Base-by-base conservation (phyloP, 1,140 invertebrate genomes). In the Drosophila guanche region DNA sequence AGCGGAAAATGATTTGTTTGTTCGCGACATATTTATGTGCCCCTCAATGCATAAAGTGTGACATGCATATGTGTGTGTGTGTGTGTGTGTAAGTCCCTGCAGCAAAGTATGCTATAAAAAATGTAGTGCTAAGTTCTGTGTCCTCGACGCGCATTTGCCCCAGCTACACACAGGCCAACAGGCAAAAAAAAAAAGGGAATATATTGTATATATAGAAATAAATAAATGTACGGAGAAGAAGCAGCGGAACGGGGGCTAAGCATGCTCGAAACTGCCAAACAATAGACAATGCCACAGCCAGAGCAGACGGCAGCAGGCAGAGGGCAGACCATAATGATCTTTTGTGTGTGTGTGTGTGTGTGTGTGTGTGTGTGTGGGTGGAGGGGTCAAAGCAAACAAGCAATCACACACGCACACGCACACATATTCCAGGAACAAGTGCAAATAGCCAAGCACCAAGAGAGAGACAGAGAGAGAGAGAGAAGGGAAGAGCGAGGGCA, bases 111-210 rank as follows among this genome's bases (percentile, higher is more conserved):
- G 73, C 77, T 55, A 86, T 85, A 86, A 85, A 85, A 81, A 81
- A 85, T 86, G 81, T 81, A 77, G 83, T 86, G 75, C 77, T 88
- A 70, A 81, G 73, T 74, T 63, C 45, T 67, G 53, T 79, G 75
- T 51, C 59, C 68, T 70, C 72, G 68, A 41, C 57, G 60, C 60
- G 50, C 67, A 42, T 76, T 54, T 63, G 53, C 40, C 20, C 25
- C 5, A 33, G 59, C 48, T 50, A 10, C 43, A 10, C 43, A 29
- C 50, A 20, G 66, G 43, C 68, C 56, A 56, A 68, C 65, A 42
- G 33, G 22, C 48, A 54, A 33, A 43, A 68, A 40, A 48, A 47
- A 68, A 48, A 20, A 20, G 16, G 1, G 16, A 20, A 20, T 20
- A 20, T 20, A 20, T 20, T 1, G 16, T 20, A 20, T 20, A 20